Evolutionary conservation across 2,113 vertebrate genomes (phyloP), one percentile per base, ranked within the genome.

Genomic region (Abramis brama): DNA sequence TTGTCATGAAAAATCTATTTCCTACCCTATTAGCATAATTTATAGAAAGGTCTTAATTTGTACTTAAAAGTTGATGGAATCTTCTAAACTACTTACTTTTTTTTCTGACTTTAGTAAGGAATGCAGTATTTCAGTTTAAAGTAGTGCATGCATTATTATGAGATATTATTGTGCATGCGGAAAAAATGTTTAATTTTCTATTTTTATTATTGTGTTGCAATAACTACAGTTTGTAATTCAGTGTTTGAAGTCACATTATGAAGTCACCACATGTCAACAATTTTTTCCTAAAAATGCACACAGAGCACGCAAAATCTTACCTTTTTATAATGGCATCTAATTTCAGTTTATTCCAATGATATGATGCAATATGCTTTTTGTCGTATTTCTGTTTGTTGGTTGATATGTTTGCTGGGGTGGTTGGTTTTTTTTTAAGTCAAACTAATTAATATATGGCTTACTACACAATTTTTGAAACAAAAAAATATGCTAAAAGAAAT

Each of bases 251-350:
- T 74, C 15, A 62, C 66, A 84, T 88, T 89, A 86, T 76, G 27
- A 85, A 91, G 87, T 91, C 87, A 91, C 84, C 87, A 87, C 86
- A 60, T 60, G 60, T 71, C 45, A 73, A 62, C 30, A 25, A n/a
- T 10, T 23, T 64, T 64, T 43, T 60, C 13, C 15, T 50, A 75
- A 30, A 66, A 47, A 19, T 27, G 57, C 78, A 82, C 55, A 81
- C 45, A 64, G 74, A 85, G 55, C 36, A 43, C 30, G 1, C 8
- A 47, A 47, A 75, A 75, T 47, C 12, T 4, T 47, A 25, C 1
- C 43, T 74, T 15, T 13, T 25, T 25, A 45, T 45, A 47, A 47
- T 47, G 39, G 23, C 5, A 47, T 47, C 43, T 47, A 62, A 55
- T 68, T 45, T 8, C 59, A 12, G 76, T 12, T 21, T 79, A n/a